These are phyloP conservation scores for Molossus molossus DNA, from an alignment of 2,797 vertebrate genomes.

Conservation along the genomic window DNA sequence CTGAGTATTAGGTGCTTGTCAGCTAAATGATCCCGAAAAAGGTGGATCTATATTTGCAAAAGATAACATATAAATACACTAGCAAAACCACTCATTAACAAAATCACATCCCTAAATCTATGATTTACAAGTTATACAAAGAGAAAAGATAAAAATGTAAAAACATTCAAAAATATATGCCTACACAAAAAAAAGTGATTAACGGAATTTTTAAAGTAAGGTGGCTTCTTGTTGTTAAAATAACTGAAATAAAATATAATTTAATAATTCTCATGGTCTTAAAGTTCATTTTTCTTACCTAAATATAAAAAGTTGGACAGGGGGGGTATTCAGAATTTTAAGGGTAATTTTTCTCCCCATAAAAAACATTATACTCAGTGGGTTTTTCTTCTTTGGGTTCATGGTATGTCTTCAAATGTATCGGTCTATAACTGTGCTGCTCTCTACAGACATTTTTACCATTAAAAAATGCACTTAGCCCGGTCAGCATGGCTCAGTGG, in stretches of 20 bases:
- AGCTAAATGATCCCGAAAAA: constrained; percentile 13
- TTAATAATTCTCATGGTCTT: constrained; percentile 67
- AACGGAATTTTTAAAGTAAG: constrained; percentile 47
- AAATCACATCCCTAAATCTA: neutral
- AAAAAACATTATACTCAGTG: neutral
- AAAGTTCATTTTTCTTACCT: constrained; percentile 75
- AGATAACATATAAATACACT: neutral
- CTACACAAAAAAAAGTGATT: constrained; percentile 77
- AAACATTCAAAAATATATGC: constrained; percentile 74
- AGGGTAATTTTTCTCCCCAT: constrained; percentile 2
- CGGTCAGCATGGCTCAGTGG: no score
- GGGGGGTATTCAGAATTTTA: neutral
- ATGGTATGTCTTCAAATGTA: neutral
- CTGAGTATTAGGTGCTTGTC: neutral
- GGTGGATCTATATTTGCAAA: constrained; percentile 11
- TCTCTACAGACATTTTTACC: neutral
- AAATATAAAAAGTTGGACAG: neutral
- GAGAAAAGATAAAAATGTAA: constrained; percentile 76
- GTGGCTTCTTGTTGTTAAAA: constrained; percentile 78
- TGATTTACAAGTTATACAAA: constrained; percentile 49
- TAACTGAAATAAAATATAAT: constrained; percentile 80
- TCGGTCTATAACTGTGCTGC: neutral
- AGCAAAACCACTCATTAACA: constrained; percentile 43
- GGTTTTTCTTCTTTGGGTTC: neutral
- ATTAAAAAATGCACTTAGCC: neutral